A percentile compares a stretch with the other conserved stretches of the same genome.
Conservation (phyloP, 2,797 vertebrate genomes). For the Semaprochilodus insignis region DNA sequence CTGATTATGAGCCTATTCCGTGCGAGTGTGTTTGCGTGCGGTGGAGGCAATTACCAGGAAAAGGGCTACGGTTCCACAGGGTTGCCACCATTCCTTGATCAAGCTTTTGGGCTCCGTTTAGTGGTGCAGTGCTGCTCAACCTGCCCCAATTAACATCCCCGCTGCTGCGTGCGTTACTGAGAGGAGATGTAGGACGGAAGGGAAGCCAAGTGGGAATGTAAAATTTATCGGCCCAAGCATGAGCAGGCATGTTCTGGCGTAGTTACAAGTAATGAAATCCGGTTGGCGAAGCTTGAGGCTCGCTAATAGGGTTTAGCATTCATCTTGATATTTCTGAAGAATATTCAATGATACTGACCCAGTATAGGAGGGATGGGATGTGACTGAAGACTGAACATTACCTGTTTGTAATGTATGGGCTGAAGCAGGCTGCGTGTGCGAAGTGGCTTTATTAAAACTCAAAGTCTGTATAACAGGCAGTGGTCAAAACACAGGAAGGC, state of each 20-base stretch:
- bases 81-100: slow-evolving; percentile 16
- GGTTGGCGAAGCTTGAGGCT: background rate
- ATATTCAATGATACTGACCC: background rate
- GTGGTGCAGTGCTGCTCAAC: slow-evolving; percentile 7
- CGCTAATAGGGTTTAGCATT: background rate
- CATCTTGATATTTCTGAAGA: background rate
- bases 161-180: slow-evolving; percentile 36
- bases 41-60: slow-evolving; percentile 17
- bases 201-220: slow-evolving; percentile 33
- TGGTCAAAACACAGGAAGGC: too few relatives aligned
- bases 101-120: slow-evolving; percentile 35
- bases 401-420: too few relatives aligned
- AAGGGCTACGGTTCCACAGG: slow-evolving; percentile 10
- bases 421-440: too few relatives aligned
- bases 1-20: slow-evolving; percentile 43
- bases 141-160: slow-evolving; percentile 44
- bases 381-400: too few relatives aligned
- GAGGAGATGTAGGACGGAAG: slow-evolving; percentile 30
- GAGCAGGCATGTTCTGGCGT: slow-evolving; percentile 21
- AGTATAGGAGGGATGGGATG: too few relatives aligned
- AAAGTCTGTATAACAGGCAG: too few relatives aligned
- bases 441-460: too few relatives aligned
- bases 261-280: slow-evolving; percentile 46
- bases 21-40: slow-evolving; percentile 23
- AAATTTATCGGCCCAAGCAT: slow-evolving; percentile 25